Percentiles rank a stretch among this genome's conserved stretches.
These are phyloP conservation scores for Elephas maximus DNA, from an alignment of 2,113 vertebrate genomes.

Conservation along the genomic window DNA sequence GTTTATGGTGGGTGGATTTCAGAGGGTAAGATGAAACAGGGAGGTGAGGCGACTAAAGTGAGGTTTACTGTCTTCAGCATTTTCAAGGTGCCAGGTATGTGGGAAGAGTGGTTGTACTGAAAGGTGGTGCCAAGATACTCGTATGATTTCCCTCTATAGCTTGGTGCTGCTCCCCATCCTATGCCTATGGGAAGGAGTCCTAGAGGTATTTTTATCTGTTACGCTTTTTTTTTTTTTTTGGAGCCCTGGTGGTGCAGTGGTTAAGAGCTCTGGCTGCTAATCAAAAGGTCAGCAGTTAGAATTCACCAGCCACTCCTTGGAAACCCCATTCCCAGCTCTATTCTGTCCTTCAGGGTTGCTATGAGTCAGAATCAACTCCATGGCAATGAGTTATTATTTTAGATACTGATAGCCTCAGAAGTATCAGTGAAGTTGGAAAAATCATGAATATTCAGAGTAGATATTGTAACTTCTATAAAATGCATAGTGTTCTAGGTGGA, in stretches of 20 bases:
- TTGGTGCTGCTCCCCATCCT: neutral
- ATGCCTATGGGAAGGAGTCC: neutral
- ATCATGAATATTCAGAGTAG: neutral
- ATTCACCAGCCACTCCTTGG: no score
- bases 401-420: neutral
- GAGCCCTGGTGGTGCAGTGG: no score
- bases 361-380: no score
- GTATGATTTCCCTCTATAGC: neutral
- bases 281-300: no score
- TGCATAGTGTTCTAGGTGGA: neutral
- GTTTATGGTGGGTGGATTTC: neutral
- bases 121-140: neutral
- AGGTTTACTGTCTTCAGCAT: neutral
- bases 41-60: neutral
- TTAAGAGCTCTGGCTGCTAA: no score
- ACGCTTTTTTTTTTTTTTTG: neutral
- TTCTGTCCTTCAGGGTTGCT: no score
- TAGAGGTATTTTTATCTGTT: neutral
- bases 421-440: neutral
- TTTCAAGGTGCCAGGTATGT: neutral
- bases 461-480: neutral
- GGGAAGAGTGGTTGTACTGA: neutral
- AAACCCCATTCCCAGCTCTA: no score
- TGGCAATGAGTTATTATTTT: no score
- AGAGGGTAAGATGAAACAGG: neutral